Base-by-base conservation (phyloP, 1,140 invertebrate species). In the Episyrphus balteatus region DNA sequence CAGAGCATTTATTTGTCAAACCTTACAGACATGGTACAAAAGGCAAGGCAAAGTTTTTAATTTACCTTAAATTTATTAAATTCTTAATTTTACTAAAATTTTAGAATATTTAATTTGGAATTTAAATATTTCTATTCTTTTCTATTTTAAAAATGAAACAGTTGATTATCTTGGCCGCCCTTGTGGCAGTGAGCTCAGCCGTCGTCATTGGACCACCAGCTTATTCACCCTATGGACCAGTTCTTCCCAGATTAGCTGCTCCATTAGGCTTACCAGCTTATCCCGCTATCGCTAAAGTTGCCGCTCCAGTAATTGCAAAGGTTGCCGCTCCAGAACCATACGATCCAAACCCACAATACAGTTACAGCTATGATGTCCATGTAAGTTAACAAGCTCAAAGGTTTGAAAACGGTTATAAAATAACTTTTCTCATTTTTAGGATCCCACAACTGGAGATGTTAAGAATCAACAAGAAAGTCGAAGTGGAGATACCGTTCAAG, bases 381-480 rank as follows among this genome's bases (percentile, higher is more conserved):
- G 77, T 70, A 49, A 65, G 66, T 58, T 33, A 34, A 6, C n/a
- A n/a, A n/a, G 10, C 5, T 41, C 12, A 26, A 42, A 13, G 31
- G 15, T 45, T 26, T 30, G 11, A 44, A 44, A 3, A 44, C 17
- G 3, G 26, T 31, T 13, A 31, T 7, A 19, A 42, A 33, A 12
- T 15, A 13, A 10, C 9, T 45, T 44, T 30, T 3, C 38, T 48
- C 12, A 2, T 15, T 6, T 63, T 19, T 58, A 75, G 61, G 76
- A 78, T 57, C 56, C 67, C 3, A 63, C 68, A 49, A 80, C 72
- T 48, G 75, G 79, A 9, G 76, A 79, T 55, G 69, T 72, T 42
- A 78, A 79, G 66, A 71, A 66, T 42, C 75, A 78, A 58, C 70
- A 75, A 59, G 77, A 79, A 69, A 70, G 61, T 34, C 69, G 77